Base-by-base conservation (phyloP, 2,888 invertebrate genomes). In the Heliconius cydno region DNA sequence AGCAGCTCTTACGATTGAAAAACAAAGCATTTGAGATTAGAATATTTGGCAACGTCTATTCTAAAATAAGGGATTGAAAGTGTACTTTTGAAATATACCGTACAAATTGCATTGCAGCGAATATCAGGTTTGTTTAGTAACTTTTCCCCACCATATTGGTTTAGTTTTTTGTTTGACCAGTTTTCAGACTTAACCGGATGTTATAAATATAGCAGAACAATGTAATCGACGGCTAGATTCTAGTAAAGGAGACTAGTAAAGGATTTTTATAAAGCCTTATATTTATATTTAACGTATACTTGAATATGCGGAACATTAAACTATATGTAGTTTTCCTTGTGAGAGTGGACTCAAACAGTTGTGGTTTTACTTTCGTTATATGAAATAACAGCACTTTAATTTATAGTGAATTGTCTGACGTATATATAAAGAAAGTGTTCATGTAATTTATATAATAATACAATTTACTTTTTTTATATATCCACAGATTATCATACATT, bases 111-210 rank as follows among this genome's bases (percentile, higher is more conserved):
- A 76, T 80, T 82, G 78, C 73, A 65, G 25, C 60, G 66, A 71
- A 77, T 82, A 80, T 80, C 81, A 77, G 66, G 80, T 82, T 82
- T 79, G 74, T 82, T 74, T 82, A 80, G 81, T 79, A 81, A 81
- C 80, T 74, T 80, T 74, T 81, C 80, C 76, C 70, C 76, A 78
- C 74, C 65, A 76, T 81, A 78, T 77, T 70, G 76, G 38, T 76
- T 71, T 34, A 63, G 65, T 65, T 76, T 81, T 81, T 80, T 75
- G 74, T 79, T 72, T 68, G 80, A 77, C 60, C 74, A 78, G 76
- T 82, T 81, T 82, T 80, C 81, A 82, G 79, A 60, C 60, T 52
- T 79, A 77, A 79, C 80, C 82, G 81, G 82, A 80, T 81, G 78
- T 72, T 68, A 76, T 71, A 68, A 78, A 79, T 63, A 66, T 81